These are phyloP conservation scores for Zaprionus nigranus DNA, from an alignment of 1,140 invertebrate genomes.

Conservation along the genomic window DNA sequence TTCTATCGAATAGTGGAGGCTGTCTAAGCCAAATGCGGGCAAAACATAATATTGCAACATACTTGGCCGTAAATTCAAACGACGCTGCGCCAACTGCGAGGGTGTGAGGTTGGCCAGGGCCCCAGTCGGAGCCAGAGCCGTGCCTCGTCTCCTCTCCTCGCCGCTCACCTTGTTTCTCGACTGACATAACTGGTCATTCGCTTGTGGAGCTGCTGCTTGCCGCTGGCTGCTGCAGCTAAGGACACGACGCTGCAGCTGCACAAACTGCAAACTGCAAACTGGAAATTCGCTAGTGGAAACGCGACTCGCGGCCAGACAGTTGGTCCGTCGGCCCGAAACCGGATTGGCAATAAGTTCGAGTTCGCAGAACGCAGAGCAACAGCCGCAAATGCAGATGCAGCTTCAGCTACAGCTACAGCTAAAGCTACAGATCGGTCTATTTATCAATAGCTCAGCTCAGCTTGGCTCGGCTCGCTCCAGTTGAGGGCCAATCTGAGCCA, in stretches of 20 bases:
- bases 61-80: conserved; percentile 64
- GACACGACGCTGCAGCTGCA: conserved; percentile 77
- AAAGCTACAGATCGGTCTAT: conserved; percentile 19
- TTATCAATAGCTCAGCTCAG: conserved; percentile 4
- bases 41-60: conserved; percentile 79
- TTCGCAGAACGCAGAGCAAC: conserved; percentile 66
- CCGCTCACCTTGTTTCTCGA: conserved; percentile 53
- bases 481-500: conserved; percentile 31
- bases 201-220: conserved; percentile 47
- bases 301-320: conserved; percentile 61
- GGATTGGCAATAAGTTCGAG: conserved; percentile 76
- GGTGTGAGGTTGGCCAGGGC: conserved; percentile 73
- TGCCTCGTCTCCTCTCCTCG: conserved; percentile 44
- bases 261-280: conserved; percentile 80
- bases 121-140: conserved; percentile 4
- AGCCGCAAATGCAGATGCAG: conserved; percentile 46
- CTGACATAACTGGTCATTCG: conserved; percentile 82
- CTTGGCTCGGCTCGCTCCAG: neutral
- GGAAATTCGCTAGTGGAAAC: conserved; percentile 77
- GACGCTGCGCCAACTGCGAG: conserved; percentile 65
- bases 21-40: conserved; percentile 80
- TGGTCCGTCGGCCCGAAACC: conserved; percentile 55
- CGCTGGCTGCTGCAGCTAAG: conserved; percentile 55
- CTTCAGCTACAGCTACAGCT: neutral
- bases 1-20: conserved; percentile 52